phyloP scores from a whole-genome alignment of 2,888 invertebrate genomes.

The Macaria notata region DNA sequence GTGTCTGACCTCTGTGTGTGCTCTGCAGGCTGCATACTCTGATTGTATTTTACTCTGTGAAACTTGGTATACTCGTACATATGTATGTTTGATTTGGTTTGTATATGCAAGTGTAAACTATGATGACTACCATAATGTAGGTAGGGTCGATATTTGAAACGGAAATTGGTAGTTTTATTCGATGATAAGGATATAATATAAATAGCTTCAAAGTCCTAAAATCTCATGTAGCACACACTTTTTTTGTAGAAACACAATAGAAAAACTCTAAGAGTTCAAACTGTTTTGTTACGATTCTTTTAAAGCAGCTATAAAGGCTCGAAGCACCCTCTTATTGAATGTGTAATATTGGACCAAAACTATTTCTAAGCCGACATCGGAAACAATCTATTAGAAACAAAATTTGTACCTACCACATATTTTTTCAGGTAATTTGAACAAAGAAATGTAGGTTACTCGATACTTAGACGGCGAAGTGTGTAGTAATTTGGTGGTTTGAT shows the following conservation, averaged over 20 bases:
- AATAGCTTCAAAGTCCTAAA: too few relatives aligned
- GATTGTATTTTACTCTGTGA: constrained; percentile 42
- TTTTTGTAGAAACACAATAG: background rate
- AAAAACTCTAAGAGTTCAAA: background rate
- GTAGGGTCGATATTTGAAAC: background rate
- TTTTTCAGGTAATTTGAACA: too few relatives aligned
- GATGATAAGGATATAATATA: too few relatives aligned
- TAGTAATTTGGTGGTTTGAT: too few relatives aligned
- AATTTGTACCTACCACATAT: too few relatives aligned
- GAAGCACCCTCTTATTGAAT: constrained; percentile 18
- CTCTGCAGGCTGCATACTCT: constrained; percentile 39
- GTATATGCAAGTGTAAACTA: background rate
- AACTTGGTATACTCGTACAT: constrained; percentile 24
- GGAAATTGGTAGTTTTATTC: background rate
- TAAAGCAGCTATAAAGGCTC: constrained; percentile 6
- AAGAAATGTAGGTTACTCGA: too few relatives aligned
- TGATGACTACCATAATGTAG: constrained; percentile 7
- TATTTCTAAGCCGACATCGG: constrained; percentile 16
- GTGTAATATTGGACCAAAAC: constrained; percentile 18
- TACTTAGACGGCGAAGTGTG: too few relatives aligned
- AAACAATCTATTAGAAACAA: constrained; percentile 8
- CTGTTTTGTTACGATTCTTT: constrained; percentile 1
- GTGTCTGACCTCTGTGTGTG: constrained; percentile 24
- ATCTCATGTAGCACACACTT: too few relatives aligned
- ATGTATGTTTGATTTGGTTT: constrained; percentile 20